phyloP scores from a whole-genome alignment of 1,140 invertebrate species.

The Drosophila subobscura region DNA sequence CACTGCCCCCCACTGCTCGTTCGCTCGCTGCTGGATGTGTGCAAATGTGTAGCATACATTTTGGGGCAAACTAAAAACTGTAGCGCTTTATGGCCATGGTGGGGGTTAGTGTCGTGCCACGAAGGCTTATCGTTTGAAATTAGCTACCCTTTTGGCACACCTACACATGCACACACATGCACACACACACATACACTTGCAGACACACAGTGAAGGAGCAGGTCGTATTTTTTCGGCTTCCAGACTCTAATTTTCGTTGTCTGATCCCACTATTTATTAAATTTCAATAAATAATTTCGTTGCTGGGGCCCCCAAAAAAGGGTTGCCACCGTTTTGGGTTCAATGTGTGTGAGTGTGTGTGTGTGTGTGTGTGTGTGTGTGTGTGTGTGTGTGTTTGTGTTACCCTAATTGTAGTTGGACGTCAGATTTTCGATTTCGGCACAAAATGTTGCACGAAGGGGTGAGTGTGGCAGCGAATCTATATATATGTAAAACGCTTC shows the following conservation, averaged over 20 bases:
- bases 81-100: conserved; percentile 31
- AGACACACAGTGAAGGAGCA: conserved; percentile 3
- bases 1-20: not conserved
- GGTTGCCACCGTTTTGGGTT: conserved; percentile 31
- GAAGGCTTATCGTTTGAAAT: conserved; percentile 76
- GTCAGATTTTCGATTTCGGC: conserved; percentile 63
- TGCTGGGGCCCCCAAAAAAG: conserved; percentile 39
- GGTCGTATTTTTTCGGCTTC: conserved; percentile 67
- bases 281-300: conserved; percentile 82
- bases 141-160: conserved; percentile 71
- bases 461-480: conserved; percentile 22
- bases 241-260: conserved; percentile 79
- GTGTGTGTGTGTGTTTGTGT: conserved; percentile 15
- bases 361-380: conserved; percentile 1
- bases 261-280: conserved; percentile 83
- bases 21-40: conserved; percentile 19
- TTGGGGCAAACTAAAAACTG: conserved; percentile 76
- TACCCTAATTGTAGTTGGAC: conserved; percentile 60
- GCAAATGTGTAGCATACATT: conserved; percentile 71
- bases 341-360: not conserved
- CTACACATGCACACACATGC: conserved; percentile 29
- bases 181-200: conserved; percentile 10
- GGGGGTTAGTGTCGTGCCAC: conserved; percentile 72
- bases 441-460: conserved; percentile 26
- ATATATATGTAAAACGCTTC: no score